Evolutionary conservation across 2,888 invertebrate species (phyloP), one percentile per base, ranked within the genome.

Genomic region (Spodoptera littoralis): DNA sequence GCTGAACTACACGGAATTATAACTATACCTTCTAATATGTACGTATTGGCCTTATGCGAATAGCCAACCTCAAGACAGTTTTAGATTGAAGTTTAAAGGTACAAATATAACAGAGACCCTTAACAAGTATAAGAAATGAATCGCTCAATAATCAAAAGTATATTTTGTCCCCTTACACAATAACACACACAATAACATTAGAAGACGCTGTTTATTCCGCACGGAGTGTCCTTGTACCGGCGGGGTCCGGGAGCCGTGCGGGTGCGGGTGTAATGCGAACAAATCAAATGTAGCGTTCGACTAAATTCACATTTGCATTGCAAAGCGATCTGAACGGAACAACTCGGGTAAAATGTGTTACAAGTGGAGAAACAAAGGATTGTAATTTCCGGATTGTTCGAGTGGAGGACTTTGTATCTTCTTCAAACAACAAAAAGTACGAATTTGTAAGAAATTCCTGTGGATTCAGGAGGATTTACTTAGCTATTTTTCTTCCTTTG

Each of bases 271-370:
- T 54, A 51, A 65, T 41, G 22, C 55, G 60, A 72, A 68, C 73
- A 65, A 76, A 79, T 76, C 65, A 72, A 76, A 72, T 57, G 60
- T 65, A 70, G 47, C 65, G 63, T 72, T 72, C 56, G 63, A 68
- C 72, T 61, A 67, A 75, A 75, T 70, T 70, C 60, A 13, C 65
- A 79, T 76, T 76, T 68, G 63, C 62, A 76, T 71, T 71, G 65
- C 53, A 76, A 79, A 79, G 65, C 55, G 51, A 47, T 56, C 36
- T 46, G 18, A 54, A 50, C 54, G 41, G 36, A 53, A 71, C 56
- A 57, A 71, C 48, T 55, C 70, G 46, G 47, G 51, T 65, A 62
- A 65, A 77, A 57, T 65, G 70, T 65, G 65, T 73, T 70, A 60
- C 55, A 59, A 73, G 54, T 64, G 58, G 52, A 58, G 47, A 53